Evolutionary conservation across 2,888 invertebrate genomes (phyloP).

Genomic region (Euzophera pinguis): DNA sequence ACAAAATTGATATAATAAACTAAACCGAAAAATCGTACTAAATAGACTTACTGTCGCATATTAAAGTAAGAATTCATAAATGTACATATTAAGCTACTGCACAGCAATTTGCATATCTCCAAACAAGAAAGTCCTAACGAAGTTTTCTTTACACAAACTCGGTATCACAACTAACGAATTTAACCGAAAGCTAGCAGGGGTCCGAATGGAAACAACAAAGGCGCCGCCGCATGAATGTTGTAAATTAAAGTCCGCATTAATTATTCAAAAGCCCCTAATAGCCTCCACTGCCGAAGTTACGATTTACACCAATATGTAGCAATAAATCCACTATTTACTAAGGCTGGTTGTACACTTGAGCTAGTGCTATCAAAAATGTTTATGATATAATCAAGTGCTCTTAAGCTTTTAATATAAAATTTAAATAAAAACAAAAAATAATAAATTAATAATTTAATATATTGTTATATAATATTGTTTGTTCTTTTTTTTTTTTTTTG

Average conservation of each 20-base stretch:
- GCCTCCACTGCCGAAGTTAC: neutral
- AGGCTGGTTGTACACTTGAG: neutral
- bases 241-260: neutral
- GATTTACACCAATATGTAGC: conserved; percentile 8
- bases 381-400: neutral
- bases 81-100: too few relatives aligned
- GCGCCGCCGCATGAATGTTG: neutral
- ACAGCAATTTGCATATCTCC: too few relatives aligned
- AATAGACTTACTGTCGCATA: too few relatives aligned
- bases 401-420: too few relatives aligned
- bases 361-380: neutral
- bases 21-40: too few relatives aligned
- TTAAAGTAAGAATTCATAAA: too few relatives aligned
- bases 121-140: too few relatives aligned
- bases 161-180: neutral
- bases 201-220: neutral
- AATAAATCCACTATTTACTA: neutral
- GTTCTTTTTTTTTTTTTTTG: too few relatives aligned
- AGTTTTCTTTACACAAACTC: neutral
- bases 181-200: neutral
- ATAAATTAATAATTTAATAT: too few relatives aligned
- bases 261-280: conserved; percentile 9
- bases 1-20: too few relatives aligned
- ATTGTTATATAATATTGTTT: too few relatives aligned
- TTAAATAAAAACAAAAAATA: too few relatives aligned